Evolutionary conservation across 2,888 invertebrate species (phyloP).

Genomic region (Chalcis sispes): DNA sequence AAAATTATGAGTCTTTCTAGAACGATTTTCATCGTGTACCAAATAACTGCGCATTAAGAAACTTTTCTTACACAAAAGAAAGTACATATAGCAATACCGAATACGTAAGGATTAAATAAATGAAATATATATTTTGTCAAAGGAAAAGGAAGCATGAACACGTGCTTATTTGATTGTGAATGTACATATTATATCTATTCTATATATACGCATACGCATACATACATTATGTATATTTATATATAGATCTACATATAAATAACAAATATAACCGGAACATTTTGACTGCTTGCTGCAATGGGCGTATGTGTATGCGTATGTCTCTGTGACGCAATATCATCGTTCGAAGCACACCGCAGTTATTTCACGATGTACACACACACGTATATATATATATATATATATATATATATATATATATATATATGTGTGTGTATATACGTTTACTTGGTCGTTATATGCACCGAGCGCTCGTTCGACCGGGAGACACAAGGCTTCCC

Average conservation of each 20-base stretch:
- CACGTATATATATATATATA: conserved; percentile 1
- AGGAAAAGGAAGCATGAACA: neutral
- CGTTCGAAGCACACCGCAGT: conserved; percentile 8
- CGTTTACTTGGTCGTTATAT: conserved; percentile 5
- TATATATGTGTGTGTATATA: neutral
- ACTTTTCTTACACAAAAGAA: no score
- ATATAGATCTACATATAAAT: no score
- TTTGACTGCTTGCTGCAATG: neutral
- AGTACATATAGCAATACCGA: no score
- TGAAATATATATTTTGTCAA: no score
- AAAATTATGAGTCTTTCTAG: no score
- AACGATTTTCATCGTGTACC: no score
- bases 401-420: no score
- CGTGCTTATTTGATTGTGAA: neutral
- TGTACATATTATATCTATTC: conserved; percentile 7
- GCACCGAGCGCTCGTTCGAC: neutral
- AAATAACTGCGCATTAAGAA: no score
- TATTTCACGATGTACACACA: neutral
- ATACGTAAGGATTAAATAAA: no score
- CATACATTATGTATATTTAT: neutral
- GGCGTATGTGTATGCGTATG: neutral
- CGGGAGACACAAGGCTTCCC: conserved; percentile 5
- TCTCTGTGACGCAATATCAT: conserved; percentile 21
- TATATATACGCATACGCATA: neutral
- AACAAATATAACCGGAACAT: no score